Evolutionary conservation across 1,140 invertebrate species (phyloP), one percentile per base, ranked within the genome.

Genomic region (Pectinophora gossypiella): DNA sequence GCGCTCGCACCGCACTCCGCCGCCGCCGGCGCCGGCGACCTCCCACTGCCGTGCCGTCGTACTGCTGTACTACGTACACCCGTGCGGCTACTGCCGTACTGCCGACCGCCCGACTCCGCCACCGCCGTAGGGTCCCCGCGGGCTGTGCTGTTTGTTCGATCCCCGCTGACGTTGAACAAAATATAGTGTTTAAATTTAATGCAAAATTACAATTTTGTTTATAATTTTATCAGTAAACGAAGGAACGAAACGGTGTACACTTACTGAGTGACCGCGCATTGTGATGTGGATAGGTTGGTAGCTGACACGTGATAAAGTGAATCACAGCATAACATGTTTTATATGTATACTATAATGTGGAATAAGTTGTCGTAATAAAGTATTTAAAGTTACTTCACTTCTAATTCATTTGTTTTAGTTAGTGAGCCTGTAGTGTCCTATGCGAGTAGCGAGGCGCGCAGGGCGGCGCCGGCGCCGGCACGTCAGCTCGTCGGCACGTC

Each of bases 281-380:
- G 81, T 83, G 83, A 85, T 85, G 81, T 85, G 81, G 81, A 85
- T 85, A 85, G 81, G 81, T 83, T 68, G 56, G 72, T 81, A 80
- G 79, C 76, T 76, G 79, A 80, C 73, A 71, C 74, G 79, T 83
- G 83, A 85, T 85, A 80, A 75, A 75, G 72, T 76, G 74, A 76
- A 86, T 85, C 81, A 83, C 83, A 83, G 63, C 74, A 72, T 80
- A 85, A 81, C 75, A 80, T 86, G 77, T 85, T 86, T 86, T 85
- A 83, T 83, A 86, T 85, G 77, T 85, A 83, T 84, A 82, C 74
- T 84, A 78, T 83, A 74, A 78, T 85, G 77, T 85, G 79, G 81
- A 76, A 81, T 86, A 85, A 86, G 83, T 85, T 86, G 76, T 86
- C 83, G 73, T 84, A 86, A 86, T 86, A 86, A 85, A 86, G 81